Conservation (phyloP, 2,888 invertebrate genomes). For the Didymodactylos carnosus region DNA sequence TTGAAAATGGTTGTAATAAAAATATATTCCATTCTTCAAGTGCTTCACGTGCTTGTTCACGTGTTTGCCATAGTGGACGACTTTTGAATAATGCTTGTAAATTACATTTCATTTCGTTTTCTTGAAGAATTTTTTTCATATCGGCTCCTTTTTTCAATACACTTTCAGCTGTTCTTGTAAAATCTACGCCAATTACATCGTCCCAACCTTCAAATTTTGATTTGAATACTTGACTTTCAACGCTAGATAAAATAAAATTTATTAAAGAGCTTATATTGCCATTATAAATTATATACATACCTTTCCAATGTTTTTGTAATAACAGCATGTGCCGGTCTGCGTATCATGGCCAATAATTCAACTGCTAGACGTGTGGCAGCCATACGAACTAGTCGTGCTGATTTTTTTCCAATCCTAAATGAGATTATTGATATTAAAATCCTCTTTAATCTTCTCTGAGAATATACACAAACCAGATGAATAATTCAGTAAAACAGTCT, state of each 20-base stretch:
- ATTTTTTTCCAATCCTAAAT: constrained; percentile 65
- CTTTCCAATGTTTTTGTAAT: constrained; percentile 77
- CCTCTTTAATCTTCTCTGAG: constrained; percentile 37
- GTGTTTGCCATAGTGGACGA: background rate
- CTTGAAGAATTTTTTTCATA: constrained; percentile 39
- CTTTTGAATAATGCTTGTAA: constrained; percentile 6
- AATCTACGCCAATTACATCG: constrained; percentile 86
- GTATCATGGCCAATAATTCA: constrained; percentile 79
- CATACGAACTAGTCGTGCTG: constrained; percentile 73
- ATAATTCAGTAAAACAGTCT: constrained; percentile 77
- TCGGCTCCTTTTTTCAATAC: constrained; percentile 88
- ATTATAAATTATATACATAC: constrained; percentile 34
- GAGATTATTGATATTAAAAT: background rate
- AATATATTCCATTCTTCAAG: constrained; percentile 12
- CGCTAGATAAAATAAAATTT: constrained; percentile 17
- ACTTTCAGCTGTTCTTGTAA: constrained; percentile 88
- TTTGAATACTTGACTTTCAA: constrained; percentile 56
- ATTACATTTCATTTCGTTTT: constrained; percentile 4
- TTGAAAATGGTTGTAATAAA: constrained; percentile 1
- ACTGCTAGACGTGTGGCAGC: constrained; percentile 90
- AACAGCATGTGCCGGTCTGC: constrained; percentile 55
- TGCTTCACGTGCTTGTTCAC: background rate
- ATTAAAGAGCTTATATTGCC: background rate
- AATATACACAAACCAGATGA: constrained; percentile 52
- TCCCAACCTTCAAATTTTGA: constrained; percentile 94